Base-by-base conservation (phyloP, 2,888 invertebrate genomes). In the Neoitamus cyanurus region DNA sequence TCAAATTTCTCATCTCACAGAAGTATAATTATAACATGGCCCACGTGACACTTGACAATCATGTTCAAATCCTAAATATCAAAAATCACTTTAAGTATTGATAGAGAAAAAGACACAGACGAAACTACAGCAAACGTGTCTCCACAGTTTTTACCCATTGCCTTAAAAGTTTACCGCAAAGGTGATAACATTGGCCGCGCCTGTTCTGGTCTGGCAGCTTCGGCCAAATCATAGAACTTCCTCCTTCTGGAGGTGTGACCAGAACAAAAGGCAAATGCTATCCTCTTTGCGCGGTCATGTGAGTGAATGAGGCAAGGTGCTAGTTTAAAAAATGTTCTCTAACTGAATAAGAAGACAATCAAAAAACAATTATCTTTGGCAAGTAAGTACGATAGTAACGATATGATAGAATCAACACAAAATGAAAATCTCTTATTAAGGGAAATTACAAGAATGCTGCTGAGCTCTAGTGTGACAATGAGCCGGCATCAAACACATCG, bases 21-120 rank as follows among this genome's bases (percentile, higher is more conserved):
- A 72, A 85, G 58, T 84, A 85, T 86, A 86, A 85, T 83, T 73
- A 83, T 58, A 86, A 87, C 85, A 85, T 85, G 86, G 86, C 85
- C 86, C 86, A 86, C 86, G 86, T 85, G 85, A 85, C 85, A 86
- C 84, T 85, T 85, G 77, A 85, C 86, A 86, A 86, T 86, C 46
- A 86, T 85, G 85, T 78, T 85, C 85, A 86, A 85, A 84, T 83
- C 84, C 84, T 58, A 84, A 85, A 48, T 82, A 84, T 78, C 48
- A 78, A 84, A 83, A 82, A 84, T 48, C 84, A 85, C 72, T 68
- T 77, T 30, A 77, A 46, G 37, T 72, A 70, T 48, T 28, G 69
- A 83, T 48, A 80, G 83, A 84, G 77, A 83, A 69, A 69, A 68
- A 58, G 28, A 82, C 69, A 82, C 37, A 68, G 82, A 48, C 36